phyloP scores from a whole-genome alignment of 2,113 vertebrate genomes.

The Mesocricetus auratus region DNA sequence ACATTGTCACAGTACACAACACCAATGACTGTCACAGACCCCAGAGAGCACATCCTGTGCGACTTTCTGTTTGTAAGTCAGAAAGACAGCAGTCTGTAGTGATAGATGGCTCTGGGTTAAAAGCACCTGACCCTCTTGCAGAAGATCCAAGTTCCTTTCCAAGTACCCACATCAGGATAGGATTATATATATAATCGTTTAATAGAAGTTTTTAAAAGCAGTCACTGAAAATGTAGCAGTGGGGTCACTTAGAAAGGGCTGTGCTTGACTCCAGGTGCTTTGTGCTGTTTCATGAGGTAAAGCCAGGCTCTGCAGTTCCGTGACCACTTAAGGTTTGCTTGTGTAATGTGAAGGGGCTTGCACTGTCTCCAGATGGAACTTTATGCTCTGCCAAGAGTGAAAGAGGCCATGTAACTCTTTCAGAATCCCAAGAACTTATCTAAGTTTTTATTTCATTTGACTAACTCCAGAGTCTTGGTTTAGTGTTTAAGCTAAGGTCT shows the following conservation, averaged over 20 bases:
- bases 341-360: not conserved
- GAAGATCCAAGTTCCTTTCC: not conserved
- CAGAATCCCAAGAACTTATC: not conserved
- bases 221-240: not conserved
- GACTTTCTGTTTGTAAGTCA: not conserved
- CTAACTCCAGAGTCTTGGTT: not conserved
- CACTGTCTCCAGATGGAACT: conserved; percentile 7
- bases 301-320: too few relatives aligned
- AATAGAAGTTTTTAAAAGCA: not conserved
- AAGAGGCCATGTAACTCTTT: not conserved
- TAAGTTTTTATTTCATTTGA: not conserved
- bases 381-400: not conserved
- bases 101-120: not conserved
- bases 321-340: not conserved
- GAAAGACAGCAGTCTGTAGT: not conserved
- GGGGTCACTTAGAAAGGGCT: not conserved
- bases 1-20: not conserved
- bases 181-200: conserved; percentile 6
- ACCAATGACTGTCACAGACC: not conserved
- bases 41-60: not conserved
- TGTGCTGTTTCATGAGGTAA: not conserved
- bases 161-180: not conserved
- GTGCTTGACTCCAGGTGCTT: not conserved
- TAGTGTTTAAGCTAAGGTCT: not conserved
- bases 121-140: not conserved